These are phyloP conservation scores for Dryocosmus kuriphilus DNA, from an alignment of 2,888 invertebrate species.

Conservation along the genomic window DNA sequence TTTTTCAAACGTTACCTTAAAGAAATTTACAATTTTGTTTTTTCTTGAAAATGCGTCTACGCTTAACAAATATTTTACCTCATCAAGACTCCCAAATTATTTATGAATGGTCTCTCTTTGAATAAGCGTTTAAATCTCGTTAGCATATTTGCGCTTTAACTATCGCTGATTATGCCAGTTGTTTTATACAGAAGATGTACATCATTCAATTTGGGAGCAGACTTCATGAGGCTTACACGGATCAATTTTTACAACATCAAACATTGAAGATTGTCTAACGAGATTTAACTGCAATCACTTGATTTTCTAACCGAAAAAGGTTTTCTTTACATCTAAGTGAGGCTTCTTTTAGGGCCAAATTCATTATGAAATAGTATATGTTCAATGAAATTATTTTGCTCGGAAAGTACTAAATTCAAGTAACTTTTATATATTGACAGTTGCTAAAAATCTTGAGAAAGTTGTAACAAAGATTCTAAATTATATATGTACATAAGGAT, in stretches of 20 bases:
- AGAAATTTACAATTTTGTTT: conserved; percentile 7
- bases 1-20: background rate
- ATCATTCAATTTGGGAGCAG: conserved; percentile 74
- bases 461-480: background rate
- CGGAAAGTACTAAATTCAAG: background rate
- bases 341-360: background rate
- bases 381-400: background rate
- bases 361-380: background rate
- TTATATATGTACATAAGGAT: no score
- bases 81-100: conserved; percentile 78
- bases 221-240: conserved; percentile 76
- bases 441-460: background rate
- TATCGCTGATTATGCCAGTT: conserved; percentile 31
- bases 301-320: conserved; percentile 7
- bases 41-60: background rate
- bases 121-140: conserved; percentile 76
- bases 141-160: conserved; percentile 62
- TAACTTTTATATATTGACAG: background rate
- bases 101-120: conserved; percentile 71
- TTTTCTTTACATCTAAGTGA: conserved; percentile 5
- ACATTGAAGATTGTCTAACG: conserved; percentile 71
- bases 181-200: conserved; percentile 5
- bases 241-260: conserved; percentile 43
- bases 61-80: conserved; percentile 60
- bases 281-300: conserved; percentile 75